A percentile compares a stretch with the other conserved stretches of the same genome.
Conservation (phyloP, 2,888 invertebrate species). For the Notodromas monacha region DNA sequence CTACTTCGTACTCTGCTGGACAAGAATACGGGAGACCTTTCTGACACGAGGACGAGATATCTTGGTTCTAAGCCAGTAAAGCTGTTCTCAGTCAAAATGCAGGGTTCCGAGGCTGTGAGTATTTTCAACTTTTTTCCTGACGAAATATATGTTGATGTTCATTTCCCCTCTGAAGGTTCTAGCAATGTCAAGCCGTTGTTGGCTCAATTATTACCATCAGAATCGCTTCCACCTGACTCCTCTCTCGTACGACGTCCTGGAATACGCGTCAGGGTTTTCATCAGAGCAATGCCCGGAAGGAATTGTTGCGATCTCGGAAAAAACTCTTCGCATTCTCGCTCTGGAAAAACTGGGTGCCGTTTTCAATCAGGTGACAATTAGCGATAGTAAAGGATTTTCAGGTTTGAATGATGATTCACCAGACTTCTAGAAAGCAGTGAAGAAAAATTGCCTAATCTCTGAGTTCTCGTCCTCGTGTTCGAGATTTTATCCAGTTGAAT, state of each 20-base stretch:
- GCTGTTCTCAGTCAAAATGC: constrained; percentile 75
- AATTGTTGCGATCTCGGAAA: constrained; percentile 91
- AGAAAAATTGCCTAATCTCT: background rate
- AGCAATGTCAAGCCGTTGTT: constrained; percentile 86
- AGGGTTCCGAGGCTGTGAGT: constrained; percentile 62
- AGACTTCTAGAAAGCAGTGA: background rate
- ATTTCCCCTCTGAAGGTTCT: constrained; percentile 22
- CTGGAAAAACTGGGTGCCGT: constrained; percentile 91
- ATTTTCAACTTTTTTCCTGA: background rate
- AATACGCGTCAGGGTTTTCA: constrained; percentile 81
- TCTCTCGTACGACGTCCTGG: constrained; percentile 73
- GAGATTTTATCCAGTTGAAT: background rate
- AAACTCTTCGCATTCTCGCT: constrained; percentile 80
- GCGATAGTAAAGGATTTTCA: too few relatives aligned
- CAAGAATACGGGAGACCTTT: constrained; percentile 53
- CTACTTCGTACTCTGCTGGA: constrained; percentile 70
- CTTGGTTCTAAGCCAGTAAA: constrained; percentile 82
- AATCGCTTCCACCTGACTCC: constrained; percentile 77
- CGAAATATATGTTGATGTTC: constrained; percentile 7
- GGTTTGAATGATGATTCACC: background rate
- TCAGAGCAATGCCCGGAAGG: constrained; percentile 95
- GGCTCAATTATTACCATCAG: constrained; percentile 94
- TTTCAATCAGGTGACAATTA: constrained; percentile 73
- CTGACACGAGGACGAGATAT: constrained; percentile 87
- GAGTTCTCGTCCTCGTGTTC: background rate